Base-by-base conservation (phyloP, 1,140 invertebrate genomes). In the Pachyrhynchus sulphureomaculatus region DNA sequence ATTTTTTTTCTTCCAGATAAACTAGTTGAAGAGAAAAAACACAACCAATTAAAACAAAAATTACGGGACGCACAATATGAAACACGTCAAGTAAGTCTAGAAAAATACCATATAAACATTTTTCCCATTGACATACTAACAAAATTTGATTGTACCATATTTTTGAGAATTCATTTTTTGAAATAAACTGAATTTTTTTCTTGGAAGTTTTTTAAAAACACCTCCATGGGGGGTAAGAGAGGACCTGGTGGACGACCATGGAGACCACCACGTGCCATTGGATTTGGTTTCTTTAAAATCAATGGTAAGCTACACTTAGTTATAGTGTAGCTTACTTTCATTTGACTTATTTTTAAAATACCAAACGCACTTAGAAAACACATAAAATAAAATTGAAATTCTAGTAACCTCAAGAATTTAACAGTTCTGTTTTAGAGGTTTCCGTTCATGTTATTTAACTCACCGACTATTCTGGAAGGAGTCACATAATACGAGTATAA, bases 211-310 rank as follows among this genome's bases (percentile, higher is more conserved):
- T n/a, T 68, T 68, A 51, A 72, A 69, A 67, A 62, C 68, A 55
- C 69, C 75, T 24, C 83, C 84, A 15, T 86, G n/a, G n/a, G 84
- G 84, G 85, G 85, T 48, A 82, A 79, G 67, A 80, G 80, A 4
- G 84, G 85, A 60, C 85, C 85, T 56, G 85, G 85, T 52, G 85
- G 85, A 63, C 74, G 74, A 45, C 78, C 78, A 68, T 86, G 85
- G 86, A 79, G 84, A 70, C 82, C 83, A 72, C 85, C 84, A 59
- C 77, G 80, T 63, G 74, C 82, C 65, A 78, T 86, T 64, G 85
- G 85, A 66, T 72, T 81, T 64, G 82, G 85, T 76, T 87, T 87
- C 8, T 78, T 80, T 83, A 32, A 81, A 85, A 70, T 87, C 85
- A 59, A 80, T 87, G 85, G 85, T 86, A 81, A 69, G 75, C 78